A percentile compares a stretch with the other conserved stretches of the same genome.
These are phyloP conservation scores for Nasonia vitripennis DNA, from an alignment of 1,140 invertebrate genomes.

Conservation along the genomic window DNA sequence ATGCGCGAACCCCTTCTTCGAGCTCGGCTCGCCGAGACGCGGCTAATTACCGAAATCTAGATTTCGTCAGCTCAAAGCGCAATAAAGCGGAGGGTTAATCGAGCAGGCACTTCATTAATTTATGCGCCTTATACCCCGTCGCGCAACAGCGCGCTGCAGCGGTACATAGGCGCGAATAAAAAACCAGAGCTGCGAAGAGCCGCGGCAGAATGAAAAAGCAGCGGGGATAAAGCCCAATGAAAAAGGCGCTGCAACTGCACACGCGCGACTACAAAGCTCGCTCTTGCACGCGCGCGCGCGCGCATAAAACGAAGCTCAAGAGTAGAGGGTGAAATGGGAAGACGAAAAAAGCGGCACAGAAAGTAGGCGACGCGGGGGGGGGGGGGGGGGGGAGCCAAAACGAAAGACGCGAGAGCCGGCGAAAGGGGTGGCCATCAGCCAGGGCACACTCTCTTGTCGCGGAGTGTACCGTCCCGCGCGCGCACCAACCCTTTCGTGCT, in stretches of 20 bases:
- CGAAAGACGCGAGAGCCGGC: background rate
- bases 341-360: background rate
- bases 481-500: background rate
- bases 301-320: background rate
- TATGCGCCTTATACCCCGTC: background rate
- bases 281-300: no score
- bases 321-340: background rate
- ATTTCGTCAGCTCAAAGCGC: background rate
- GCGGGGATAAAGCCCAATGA: background rate
- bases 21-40: background rate
- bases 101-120: background rate
- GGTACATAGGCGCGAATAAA: background rate
- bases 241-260: background rate
- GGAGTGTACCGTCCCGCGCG: slow-evolving; percentile 39
- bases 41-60: background rate
- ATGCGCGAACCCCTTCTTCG: background rate
- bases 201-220: no score
- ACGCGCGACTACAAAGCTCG: background rate
- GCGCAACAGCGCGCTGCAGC: background rate
- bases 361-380: background rate
- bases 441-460: slow-evolving; percentile 27
- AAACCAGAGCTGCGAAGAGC: background rate
- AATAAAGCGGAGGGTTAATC: background rate
- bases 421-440: background rate
- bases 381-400: background rate